phyloP scores from a whole-genome alignment of 2,888 invertebrate genomes.

The Anodontia alba region DNA sequence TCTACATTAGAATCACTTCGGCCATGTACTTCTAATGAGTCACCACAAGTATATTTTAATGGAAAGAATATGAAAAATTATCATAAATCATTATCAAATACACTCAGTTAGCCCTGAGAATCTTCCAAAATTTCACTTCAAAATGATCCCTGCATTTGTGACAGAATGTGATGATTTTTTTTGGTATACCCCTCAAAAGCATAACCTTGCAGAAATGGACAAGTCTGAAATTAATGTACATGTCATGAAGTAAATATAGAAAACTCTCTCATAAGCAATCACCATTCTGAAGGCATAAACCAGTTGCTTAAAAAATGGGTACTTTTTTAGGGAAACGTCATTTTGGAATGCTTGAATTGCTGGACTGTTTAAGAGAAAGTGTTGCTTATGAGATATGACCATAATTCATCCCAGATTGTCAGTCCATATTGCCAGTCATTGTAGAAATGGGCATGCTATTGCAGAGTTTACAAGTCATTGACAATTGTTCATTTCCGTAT shows the following conservation, averaged over 20 bases:
- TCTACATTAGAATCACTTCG: neutral
- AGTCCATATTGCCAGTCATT: neutral
- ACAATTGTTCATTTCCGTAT: neutral
- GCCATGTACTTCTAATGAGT: too few species aligned
- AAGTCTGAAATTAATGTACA: neutral
- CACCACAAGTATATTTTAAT: too few species aligned
- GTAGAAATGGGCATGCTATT: neutral
- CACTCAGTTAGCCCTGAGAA: neutral
- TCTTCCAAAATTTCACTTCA: neutral
- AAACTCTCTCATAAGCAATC: too few species aligned
- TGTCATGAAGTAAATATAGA: too few species aligned
- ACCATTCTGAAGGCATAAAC: too few species aligned
- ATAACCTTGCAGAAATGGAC: constrained; percentile 1
- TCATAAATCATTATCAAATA: neutral
- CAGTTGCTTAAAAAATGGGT: too few species aligned
- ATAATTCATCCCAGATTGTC: too few species aligned
- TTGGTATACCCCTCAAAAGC: neutral
- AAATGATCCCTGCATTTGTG: neutral
- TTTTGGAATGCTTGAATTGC: too few species aligned
- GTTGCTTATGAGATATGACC: too few species aligned
- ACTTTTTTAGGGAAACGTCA: too few species aligned
- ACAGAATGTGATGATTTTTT: neutral
- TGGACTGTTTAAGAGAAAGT: too few species aligned
- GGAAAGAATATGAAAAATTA: neutral
- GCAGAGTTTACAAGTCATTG: neutral